Evolutionary conservation across 2,888 invertebrate genomes (phyloP).

Genomic region (Diarsia mendica): DNA sequence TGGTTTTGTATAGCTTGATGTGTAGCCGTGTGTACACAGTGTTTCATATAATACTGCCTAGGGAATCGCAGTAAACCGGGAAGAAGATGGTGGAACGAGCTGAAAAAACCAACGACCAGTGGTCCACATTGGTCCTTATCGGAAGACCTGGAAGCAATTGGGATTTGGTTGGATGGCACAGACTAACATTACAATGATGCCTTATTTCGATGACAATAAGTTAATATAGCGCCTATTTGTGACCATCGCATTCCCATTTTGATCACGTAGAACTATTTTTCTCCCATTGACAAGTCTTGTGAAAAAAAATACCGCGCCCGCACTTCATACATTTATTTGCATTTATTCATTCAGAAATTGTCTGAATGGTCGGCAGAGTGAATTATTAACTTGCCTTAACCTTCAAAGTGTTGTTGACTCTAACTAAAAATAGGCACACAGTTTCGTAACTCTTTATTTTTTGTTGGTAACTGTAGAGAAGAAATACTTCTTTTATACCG

Average conservation of each 20-base stretch:
- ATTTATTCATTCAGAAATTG: slow-evolving; percentile 53
- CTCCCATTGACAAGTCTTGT: background rate
- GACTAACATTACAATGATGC: background rate
- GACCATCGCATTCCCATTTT: background rate
- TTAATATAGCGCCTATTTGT: background rate
- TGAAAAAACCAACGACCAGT: background rate
- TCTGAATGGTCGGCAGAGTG: slow-evolving; percentile 49
- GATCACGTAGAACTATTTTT: background rate
- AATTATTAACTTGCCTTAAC: slow-evolving; percentile 53
- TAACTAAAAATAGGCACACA: slow-evolving; percentile 45
- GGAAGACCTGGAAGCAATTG: background rate
- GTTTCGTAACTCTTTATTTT: slow-evolving; percentile 45
- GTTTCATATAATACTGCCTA: background rate
- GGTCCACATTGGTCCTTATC: background rate
- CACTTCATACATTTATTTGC: slow-evolving; percentile 25
- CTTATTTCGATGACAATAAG: background rate
- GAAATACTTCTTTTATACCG: slow-evolving; percentile 9
- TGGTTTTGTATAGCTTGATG: no score
- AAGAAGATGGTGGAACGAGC: background rate
- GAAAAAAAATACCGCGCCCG: slow-evolving; percentile 1
- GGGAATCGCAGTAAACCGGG: background rate
- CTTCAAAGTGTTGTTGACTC: slow-evolving; percentile 57
- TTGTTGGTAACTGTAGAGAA: slow-evolving; percentile 13
- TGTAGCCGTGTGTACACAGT: no score
- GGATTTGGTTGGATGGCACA: background rate